Base-by-base conservation (phyloP, 2,113 vertebrate genomes). In the Pangasianodon hypophthalmus region DNA sequence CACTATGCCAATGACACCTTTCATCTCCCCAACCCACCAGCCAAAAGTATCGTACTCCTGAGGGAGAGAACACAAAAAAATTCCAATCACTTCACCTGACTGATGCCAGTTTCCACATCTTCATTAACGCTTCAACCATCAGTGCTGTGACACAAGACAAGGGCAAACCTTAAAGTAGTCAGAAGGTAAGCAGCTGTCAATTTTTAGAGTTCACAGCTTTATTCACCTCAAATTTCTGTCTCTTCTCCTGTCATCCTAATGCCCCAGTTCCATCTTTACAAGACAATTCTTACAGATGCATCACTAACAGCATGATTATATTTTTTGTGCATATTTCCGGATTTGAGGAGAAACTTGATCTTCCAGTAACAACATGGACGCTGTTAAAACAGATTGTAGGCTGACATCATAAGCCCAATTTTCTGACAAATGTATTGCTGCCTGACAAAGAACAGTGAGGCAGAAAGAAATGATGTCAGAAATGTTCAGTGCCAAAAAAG, bases 1-100 rank as follows among this genome's bases (percentile, higher is more conserved):
- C 95, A 99, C 98, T 89, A 99, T 97, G 95, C 98, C 98, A 95
- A 99, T 95, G 88, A 94, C 94, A 94, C 98, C 98, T 86, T 98
- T 97, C 96, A 97, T 97, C 96, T 99, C 98, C 95, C 98, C 98
- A 94, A 99, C 96, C 98, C 98, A 99, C 98, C 98, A 99, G 95
- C 98, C 98, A 92, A 96, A 99, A 93, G 90, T 97, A 96, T 97
- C 95, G 95, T 99, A 99, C 93, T 99, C 98, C 98, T 99, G 96
- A 95, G 91, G 95, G 95, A 96, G 94, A 92, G 18, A 71, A 88
- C 44, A 83, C 46, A 19, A 26, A 16, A 44, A 67, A 69, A 52
- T 54, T 67, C 8, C 62, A 46, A 60, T 84, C 24, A 82, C 16
- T 41, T 41, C 3, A 84, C n/a, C 41, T 54, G 13, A 29, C 37